Base-by-base conservation (phyloP, 1,140 invertebrate genomes). In the Brachionus asplanchnoidis region DNA sequence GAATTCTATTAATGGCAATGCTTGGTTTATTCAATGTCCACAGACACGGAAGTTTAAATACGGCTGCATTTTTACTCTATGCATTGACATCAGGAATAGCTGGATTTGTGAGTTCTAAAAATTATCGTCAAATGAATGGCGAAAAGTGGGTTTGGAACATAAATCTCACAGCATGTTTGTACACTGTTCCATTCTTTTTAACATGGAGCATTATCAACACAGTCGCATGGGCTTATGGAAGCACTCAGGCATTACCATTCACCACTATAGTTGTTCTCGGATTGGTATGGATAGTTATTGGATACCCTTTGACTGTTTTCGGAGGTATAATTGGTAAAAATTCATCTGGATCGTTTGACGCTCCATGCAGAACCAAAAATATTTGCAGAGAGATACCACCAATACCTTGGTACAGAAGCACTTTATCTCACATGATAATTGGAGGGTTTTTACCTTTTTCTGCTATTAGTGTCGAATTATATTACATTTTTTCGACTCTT, bases 371-470 rank as follows among this genome's bases (percentile, higher is more conserved):
- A 53, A 90, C 91, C 1, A 91, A 91, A 86, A 91, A 91, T 84
- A 91, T 92, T 84, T 84, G 90, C 1, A 86, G 91, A 17, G 91
- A 92, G 86, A 91, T 92, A 53, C 91, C 91, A 6, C 53, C 86
- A 12, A 88, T 91, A 12, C 89, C 90, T 4, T 91, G 90, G 90
- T 92, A 91, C 85, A 88, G 90, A 78, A 90, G 90, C 12, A 86
- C 88, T 8, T 86, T 89, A 50, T 89, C 90, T 20, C 90, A 91
- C 85, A 91, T 90, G 85, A 66, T 91, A 11, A 88, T 92, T 53
- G 91, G 91, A 40, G 91, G 91, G 60, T 92, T 92, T 86, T 86
- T 92, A 56, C 91, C 91, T 11, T 92, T 92, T 86, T 91, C 91
- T 88, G 91, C 91, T 28, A 91, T 92, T 32, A 91, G 91, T 26